Conservation (phyloP, 1,140 invertebrate species). For the Pseudomyrmex sp. region DNA sequence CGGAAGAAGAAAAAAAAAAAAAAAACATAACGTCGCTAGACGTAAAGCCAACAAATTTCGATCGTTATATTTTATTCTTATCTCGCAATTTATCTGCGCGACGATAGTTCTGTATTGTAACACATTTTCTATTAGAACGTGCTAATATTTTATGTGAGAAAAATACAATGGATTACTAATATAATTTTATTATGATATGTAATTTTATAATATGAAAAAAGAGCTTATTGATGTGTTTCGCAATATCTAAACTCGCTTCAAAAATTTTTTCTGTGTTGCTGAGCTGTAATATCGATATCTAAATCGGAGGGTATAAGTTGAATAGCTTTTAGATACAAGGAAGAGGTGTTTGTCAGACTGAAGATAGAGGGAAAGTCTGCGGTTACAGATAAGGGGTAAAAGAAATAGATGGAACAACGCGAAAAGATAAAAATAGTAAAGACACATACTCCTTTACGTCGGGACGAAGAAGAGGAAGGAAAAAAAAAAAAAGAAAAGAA, state of each 20-base stretch:
- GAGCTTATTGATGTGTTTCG: neutral
- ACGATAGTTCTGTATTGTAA: neutral
- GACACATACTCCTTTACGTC: constrained; percentile 43
- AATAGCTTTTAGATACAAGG: constrained; percentile 78
- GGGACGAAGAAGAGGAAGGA: constrained; percentile 40
- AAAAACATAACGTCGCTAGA: constrained; percentile 2
- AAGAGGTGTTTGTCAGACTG: constrained; percentile 79
- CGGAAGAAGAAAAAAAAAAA: neutral
- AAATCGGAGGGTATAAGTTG: constrained; percentile 70
- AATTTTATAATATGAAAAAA: neutral
- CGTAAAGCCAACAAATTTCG: constrained; percentile 4
- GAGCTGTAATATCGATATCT: constrained; percentile 59
- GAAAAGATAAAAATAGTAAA: constrained; percentile 56
- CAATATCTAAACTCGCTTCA: neutral
- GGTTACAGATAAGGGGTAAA: constrained; percentile 81
- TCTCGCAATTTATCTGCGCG: neutral
- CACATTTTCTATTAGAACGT: too few species aligned
- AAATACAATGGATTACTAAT: too few species aligned
- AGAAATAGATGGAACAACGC: constrained; percentile 54
- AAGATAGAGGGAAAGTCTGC: constrained; percentile 76
- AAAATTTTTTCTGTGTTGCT: constrained; percentile 29
- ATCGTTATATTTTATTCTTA: neutral
- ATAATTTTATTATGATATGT: too few species aligned
- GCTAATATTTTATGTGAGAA: too few species aligned
- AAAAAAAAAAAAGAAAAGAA: neutral